Conservation (phyloP, 1,140 invertebrate species). For the Bombus superbus region DNA sequence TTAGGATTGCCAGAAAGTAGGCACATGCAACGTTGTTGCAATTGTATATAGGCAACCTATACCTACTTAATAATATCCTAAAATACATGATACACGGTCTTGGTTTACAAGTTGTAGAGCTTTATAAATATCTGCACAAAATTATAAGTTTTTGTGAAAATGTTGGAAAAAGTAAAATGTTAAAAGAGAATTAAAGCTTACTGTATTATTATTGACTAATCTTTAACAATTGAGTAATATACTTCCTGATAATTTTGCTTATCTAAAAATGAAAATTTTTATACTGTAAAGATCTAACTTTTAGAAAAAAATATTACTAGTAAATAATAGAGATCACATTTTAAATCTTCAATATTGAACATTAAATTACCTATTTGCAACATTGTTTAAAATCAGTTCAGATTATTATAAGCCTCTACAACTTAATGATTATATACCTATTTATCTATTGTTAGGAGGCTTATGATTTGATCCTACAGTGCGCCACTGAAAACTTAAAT, state of each 20-base stretch:
- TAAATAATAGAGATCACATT: neutral
- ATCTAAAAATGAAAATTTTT: neutral
- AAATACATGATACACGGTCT: conserved; percentile 67
- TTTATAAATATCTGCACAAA: conserved; percentile 52
- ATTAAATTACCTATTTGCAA: neutral
- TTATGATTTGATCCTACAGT: conserved; percentile 68
- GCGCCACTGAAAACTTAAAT: conserved; percentile 48
- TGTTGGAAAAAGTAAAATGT: neutral
- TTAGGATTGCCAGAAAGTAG: conserved; percentile 74
- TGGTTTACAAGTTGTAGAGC: conserved; percentile 62
- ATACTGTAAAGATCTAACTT: neutral
- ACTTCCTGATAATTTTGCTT: neutral
- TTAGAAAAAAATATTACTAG: neutral
- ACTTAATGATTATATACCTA: conserved; percentile 61
- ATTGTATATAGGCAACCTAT: conserved; percentile 72
- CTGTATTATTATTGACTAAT: neutral
- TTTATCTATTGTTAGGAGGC: conserved; percentile 69
- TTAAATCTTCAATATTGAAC: neutral
- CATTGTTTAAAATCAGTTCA: neutral
- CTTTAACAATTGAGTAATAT: neutral
- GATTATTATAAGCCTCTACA: conserved; percentile 56
- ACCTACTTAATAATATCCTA: conserved; percentile 71
- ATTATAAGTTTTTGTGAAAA: conserved; percentile 14
- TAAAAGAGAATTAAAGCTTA: neutral
- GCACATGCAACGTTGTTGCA: conserved; percentile 64